phyloP scores from a whole-genome alignment of 1,140 invertebrate species.

The Papilio machaon region DNA sequence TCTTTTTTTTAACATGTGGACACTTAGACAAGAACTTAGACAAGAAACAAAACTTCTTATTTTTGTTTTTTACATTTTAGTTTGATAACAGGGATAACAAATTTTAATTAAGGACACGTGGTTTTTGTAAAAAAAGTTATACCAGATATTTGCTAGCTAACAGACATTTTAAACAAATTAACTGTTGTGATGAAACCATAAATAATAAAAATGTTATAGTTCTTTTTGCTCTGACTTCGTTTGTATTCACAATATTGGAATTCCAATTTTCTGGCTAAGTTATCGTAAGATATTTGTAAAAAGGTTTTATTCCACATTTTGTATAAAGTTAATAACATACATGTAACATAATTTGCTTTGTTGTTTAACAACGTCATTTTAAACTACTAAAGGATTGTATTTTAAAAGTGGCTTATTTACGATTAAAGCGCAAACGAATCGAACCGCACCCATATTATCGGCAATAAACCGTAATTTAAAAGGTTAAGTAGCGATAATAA shows the following conservation, averaged over 20 bases:
- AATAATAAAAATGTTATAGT: no score
- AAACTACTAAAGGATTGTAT: neutral
- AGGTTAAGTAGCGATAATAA: constrained; percentile 30
- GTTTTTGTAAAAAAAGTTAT: no score
- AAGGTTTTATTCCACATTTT: neutral
- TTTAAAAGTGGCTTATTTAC: neutral
- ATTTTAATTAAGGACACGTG: neutral
- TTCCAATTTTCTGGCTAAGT: neutral
- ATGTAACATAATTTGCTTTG: neutral
- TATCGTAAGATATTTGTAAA: neutral
- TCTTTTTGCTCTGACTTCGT: no score
- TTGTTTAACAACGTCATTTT: neutral
- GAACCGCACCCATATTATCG: neutral
- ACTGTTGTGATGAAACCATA: no score
- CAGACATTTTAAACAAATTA: no score
- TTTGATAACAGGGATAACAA: neutral
- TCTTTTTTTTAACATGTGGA: constrained; percentile 9
- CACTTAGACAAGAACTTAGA: no score
- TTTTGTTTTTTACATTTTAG: neutral
- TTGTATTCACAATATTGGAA: no score
- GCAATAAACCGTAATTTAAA: constrained; percentile 5
- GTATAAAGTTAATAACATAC: neutral
- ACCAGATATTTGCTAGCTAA: no score
- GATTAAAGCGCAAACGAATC: constrained; percentile 3
- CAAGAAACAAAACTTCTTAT: neutral